Conservation (phyloP, 2,113 vertebrate genomes). For the Herpetotheres cachinnans region DNA sequence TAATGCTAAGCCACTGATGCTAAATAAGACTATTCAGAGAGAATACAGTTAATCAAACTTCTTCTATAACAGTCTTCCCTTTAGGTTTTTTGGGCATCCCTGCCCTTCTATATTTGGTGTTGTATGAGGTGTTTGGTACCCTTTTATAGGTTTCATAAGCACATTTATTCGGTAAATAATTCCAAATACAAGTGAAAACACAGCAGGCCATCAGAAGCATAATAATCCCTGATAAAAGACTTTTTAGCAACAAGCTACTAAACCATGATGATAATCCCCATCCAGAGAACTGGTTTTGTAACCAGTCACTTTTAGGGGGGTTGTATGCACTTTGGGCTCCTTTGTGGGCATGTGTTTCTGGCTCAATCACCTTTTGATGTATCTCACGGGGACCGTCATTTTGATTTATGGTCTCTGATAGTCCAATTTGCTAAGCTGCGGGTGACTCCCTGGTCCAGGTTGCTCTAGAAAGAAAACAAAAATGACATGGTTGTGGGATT, state of each 20-base stretch:
- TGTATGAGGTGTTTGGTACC: background rate
- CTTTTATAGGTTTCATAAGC: too few relatives aligned
- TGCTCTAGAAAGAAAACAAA: background rate
- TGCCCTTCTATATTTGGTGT: background rate
- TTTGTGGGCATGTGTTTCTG: background rate
- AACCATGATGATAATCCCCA: too few relatives aligned
- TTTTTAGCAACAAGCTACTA: too few relatives aligned
- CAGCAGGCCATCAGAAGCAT: too few relatives aligned
- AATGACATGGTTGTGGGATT: background rate
- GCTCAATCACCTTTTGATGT: too few relatives aligned
- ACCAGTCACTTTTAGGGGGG: too few relatives aligned
- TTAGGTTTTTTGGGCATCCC: background rate
- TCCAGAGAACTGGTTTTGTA: too few relatives aligned
- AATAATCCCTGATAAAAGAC: too few relatives aligned
- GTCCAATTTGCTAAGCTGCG: background rate
- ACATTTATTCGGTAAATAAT: too few relatives aligned
- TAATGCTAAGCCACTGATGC: background rate
- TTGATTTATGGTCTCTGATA: background rate
- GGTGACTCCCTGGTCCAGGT: background rate
- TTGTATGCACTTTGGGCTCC: too few relatives aligned
- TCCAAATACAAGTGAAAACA: too few relatives aligned
- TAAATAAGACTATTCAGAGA: background rate
- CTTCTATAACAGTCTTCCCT: background rate
- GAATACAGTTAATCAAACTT: background rate
- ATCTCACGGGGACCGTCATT: too few relatives aligned